Conservation (phyloP, 2,113 vertebrate species). For the Sialia sialis region DNA sequence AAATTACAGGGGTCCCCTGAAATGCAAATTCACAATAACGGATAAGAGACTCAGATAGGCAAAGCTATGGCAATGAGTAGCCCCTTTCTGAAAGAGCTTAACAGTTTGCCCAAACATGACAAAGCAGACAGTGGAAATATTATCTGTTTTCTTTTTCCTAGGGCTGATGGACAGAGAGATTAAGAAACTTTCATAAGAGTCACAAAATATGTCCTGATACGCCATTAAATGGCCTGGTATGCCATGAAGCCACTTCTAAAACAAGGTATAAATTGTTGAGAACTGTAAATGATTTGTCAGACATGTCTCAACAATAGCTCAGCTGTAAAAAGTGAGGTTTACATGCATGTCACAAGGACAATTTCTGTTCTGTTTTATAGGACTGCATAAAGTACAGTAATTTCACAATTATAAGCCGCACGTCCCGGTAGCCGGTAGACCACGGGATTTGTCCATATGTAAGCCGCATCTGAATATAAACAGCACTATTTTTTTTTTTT, state of each 20-base stretch:
- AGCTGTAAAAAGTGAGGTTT: background rate
- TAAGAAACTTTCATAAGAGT: background rate
- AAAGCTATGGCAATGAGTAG: background rate
- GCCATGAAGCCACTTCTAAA: background rate
- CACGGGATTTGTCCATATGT: too few relatives aligned
- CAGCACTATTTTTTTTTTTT: too few relatives aligned
- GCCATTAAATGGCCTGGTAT: background rate
- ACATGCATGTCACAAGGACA: background rate
- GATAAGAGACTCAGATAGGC: background rate
- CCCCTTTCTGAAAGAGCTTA: background rate
- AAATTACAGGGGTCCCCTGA: background rate
- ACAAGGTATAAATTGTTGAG: background rate
- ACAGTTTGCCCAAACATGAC: background rate
- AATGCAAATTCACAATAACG: background rate
- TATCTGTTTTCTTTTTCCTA: background rate
- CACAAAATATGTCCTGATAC: background rate
- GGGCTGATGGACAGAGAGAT: background rate
- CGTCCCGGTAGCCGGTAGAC: too few relatives aligned
- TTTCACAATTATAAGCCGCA: too few relatives aligned
- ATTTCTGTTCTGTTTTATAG: background rate
- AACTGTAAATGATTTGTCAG: background rate
- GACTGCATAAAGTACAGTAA: background rate
- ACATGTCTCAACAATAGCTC: background rate
- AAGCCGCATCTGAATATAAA: too few relatives aligned
- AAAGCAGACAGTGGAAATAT: background rate